These are phyloP conservation scores for Polypterus bichir DNA, from an alignment of 2,113 vertebrate species.

Conservation along the genomic window DNA sequence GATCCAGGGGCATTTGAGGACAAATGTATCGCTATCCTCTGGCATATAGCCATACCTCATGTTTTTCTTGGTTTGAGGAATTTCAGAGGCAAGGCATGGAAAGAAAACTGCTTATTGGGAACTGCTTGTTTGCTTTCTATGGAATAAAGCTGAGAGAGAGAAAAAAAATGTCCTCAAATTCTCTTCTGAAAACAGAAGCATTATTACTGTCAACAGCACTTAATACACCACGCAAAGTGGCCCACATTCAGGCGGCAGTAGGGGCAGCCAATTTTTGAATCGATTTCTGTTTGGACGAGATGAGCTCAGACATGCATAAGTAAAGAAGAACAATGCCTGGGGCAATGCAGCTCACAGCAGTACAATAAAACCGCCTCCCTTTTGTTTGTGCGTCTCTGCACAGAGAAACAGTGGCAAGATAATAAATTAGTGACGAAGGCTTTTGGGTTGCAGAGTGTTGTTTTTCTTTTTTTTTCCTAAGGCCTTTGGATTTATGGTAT, in stretches of 20 bases:
- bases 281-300: constrained; percentile 11
- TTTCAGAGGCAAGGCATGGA: too few relatives aligned
- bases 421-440: background rate
- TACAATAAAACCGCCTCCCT: background rate
- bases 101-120: too few relatives aligned
- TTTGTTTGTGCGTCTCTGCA: background rate
- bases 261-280: constrained; percentile 4
- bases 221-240: constrained; percentile 4
- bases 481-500: too few relatives aligned
- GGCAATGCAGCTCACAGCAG: background rate
- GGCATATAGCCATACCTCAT: too few relatives aligned
- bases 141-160: too few relatives aligned
- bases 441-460: too few relatives aligned
- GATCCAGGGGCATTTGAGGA: too few relatives aligned
- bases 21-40: too few relatives aligned
- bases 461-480: too few relatives aligned
- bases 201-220: constrained; percentile 12
- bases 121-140: too few relatives aligned
- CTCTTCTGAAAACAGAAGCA: constrained; percentile 4
- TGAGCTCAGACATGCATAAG: constrained; percentile 14
- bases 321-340: constrained; percentile 9
- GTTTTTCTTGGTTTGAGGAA: too few relatives aligned
- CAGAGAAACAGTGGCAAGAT: background rate
- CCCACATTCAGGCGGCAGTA: background rate
- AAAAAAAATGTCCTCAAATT: too few relatives aligned